phyloP scores from a whole-genome alignment of 2,797 vertebrate species.

The Salarias fasciatus region DNA sequence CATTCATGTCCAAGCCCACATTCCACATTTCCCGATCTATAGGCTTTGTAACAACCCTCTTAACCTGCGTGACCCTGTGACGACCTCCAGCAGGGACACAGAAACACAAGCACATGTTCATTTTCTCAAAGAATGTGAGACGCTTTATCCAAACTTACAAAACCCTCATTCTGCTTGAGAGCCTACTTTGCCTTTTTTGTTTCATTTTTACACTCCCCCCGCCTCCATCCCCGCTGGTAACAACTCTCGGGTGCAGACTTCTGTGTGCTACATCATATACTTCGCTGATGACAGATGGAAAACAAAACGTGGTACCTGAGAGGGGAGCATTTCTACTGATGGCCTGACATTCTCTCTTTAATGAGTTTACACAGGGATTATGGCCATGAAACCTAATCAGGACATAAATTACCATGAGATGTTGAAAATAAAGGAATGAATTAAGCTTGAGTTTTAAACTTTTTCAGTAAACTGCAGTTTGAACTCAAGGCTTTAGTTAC shows the following conservation, averaged over 20 bases:
- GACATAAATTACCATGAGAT: conserved; percentile 28
- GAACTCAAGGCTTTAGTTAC: conserved; percentile 30
- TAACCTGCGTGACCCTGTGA: conserved; percentile 33
- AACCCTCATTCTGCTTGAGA: background rate
- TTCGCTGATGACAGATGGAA: conserved; percentile 12
- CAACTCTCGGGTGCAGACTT: background rate
- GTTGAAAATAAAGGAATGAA: conserved; percentile 31
- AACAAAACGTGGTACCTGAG: background rate
- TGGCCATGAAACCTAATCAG: conserved; percentile 50
- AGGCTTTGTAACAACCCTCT: conserved; percentile 24
- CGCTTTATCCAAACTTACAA: conserved; percentile 19
- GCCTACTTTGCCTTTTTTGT: background rate
- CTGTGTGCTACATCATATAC: background rate
- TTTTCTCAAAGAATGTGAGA: conserved; percentile 23
- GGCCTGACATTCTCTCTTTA: conserved; percentile 29
- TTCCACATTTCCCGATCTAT: conserved; percentile 19
- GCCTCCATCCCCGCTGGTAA: background rate
- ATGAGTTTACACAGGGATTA: conserved; percentile 42
- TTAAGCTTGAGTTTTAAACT: background rate
- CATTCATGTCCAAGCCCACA: conserved; percentile 10
- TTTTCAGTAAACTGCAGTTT: conserved; percentile 26
- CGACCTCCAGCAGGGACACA: conserved; percentile 30
- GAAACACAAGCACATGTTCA: conserved; percentile 40
- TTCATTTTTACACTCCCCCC: background rate
- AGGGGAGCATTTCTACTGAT: background rate